Evolutionary conservation across 2,113 vertebrate genomes (phyloP), one percentile per base, ranked within the genome.

Genomic region (Microtus ochrogaster): DNA sequence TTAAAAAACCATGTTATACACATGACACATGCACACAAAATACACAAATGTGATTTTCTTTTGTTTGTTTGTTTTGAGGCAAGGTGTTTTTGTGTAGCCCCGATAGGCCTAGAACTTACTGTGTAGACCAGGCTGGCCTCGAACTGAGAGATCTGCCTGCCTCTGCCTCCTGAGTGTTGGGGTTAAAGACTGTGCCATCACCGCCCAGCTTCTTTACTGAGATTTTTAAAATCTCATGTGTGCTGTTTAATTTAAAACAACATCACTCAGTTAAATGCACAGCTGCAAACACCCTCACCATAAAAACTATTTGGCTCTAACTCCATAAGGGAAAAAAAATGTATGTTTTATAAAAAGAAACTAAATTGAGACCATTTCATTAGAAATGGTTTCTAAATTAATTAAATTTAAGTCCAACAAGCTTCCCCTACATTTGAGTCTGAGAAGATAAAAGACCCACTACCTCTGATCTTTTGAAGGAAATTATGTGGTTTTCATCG

Each of bases 231-330:
- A 16, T 22, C 22, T 22, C 22, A 39, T 26, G 9, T 39, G 5
- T 92, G 19, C 49, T 94, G 17, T 92, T 95, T 89, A 73, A 82
- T 68, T 83, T 88, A 55, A 86, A 88, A 93, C 47, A 79, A 33
- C 76, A 14, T 88, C 82, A 55, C 24, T 76, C 19, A 91, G 16
- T 84, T 94, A 96, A 94, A 83, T 66, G 8, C 76, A 68, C 63
- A 77, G 9, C 79, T 97, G 90, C 72, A 95, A 90, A 79, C 11
- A 61, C 55, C 5, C 6, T 61, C 36, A 79, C 39, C 22, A 78
- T 65, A 65, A n/a, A 55, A 72, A 86, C 55, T 89, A 49, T n/a
- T 63, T 81, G 49, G 44, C 19, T 73, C 63, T 83, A 78, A 92
- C 4, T 11, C 12, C 14, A 74, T 58, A 76, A 41, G 83, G 28